Evolutionary conservation across 2,888 invertebrate genomes (phyloP), one percentile per base, ranked within the genome.

Genomic region (Drosophila limbata): DNA sequence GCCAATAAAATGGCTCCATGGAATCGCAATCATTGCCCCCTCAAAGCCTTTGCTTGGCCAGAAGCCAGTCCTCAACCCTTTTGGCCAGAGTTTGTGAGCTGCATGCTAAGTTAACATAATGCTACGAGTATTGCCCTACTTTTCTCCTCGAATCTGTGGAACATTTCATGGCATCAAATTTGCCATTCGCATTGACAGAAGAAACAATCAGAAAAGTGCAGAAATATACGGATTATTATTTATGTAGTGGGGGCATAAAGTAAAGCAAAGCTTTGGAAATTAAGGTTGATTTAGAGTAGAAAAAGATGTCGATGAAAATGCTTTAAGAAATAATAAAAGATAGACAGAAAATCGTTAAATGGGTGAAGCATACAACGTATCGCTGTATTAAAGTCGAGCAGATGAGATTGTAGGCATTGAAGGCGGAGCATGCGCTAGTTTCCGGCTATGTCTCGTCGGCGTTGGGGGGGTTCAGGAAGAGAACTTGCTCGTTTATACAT

Each of bases 1-100:
- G 69, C 79, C 88, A 84, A 82, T 82, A 68, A 84, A 83, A 84
- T 79, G 78, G 68, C 68, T 66, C 66, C 57, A 85, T 69, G 83
- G 73, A 79, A 75, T 55, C 69, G 64, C 78, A 81, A 76, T 85
- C 62, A 62, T 62, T 35, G 39, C 35, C 52, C 52, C 52, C 19
- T 11, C 5, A 21, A 28, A 10, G 10, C 39, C 5, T 59, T 35
- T 50, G 40, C 40, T 61, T 79, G 67, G 69, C 69, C 73, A 52
- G 33, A 64, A 73, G 60, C 73, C 77, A 72, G 57, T 33, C n/a
- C 19, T 51, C 21, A 52, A 35, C 31, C 21, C 55, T 31, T 40
- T 52, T 51, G 52, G 66, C n/a, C 44, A 15, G 47, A 19, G 10
- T 28, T 33, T 74, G 64, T 57, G 47, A 51, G 60, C 73, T 40